Evolutionary conservation across 2,888 invertebrate species (phyloP).

Genomic region (Abscondita cerata): DNA sequence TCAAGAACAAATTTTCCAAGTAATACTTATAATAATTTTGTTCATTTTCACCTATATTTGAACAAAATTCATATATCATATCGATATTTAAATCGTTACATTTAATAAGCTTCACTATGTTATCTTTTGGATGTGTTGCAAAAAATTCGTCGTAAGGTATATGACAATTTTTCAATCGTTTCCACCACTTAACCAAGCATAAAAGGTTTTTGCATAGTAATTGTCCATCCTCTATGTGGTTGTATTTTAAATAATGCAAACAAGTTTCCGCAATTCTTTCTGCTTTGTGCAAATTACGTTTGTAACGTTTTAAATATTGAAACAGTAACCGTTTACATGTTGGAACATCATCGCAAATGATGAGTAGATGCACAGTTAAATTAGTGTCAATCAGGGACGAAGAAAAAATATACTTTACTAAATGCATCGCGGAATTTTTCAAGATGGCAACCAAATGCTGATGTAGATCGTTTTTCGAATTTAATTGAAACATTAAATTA

Average conservation of each 20-base stretch:
- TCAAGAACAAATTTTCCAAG: slow-evolving; percentile 52
- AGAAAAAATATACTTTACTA: slow-evolving; percentile 55
- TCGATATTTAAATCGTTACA: slow-evolving; percentile 42
- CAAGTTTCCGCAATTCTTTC: slow-evolving; percentile 43
- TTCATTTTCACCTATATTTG: slow-evolving; percentile 56
- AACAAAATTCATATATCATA: slow-evolving; percentile 58
- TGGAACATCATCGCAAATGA: slow-evolving; percentile 40
- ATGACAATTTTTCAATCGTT: slow-evolving; percentile 37
- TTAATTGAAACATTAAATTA: slow-evolving; percentile 27
- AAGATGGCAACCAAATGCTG: slow-evolving; percentile 35
- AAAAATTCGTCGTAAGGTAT: slow-evolving; percentile 48
- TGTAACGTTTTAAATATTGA: slow-evolving; percentile 42
- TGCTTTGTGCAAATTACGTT: slow-evolving; percentile 46
- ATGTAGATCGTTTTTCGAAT: slow-evolving; percentile 19
- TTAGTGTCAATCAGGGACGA: slow-evolving; percentile 52
- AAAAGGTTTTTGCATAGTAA: slow-evolving; percentile 37
- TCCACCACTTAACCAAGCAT: slow-evolving; percentile 49
- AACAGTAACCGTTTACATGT: slow-evolving; percentile 36
- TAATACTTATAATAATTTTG: slow-evolving; percentile 55
- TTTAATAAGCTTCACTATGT: slow-evolving; percentile 39
- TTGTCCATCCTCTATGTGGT: slow-evolving; percentile 30
- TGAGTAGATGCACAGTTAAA: slow-evolving; percentile 53
- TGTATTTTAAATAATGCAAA: slow-evolving; percentile 38
- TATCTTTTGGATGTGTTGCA: slow-evolving; percentile 31
- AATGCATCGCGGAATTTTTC: slow-evolving; percentile 42